Conservation (phyloP, 2,888 invertebrate species). For the Phengaris alcon region DNA sequence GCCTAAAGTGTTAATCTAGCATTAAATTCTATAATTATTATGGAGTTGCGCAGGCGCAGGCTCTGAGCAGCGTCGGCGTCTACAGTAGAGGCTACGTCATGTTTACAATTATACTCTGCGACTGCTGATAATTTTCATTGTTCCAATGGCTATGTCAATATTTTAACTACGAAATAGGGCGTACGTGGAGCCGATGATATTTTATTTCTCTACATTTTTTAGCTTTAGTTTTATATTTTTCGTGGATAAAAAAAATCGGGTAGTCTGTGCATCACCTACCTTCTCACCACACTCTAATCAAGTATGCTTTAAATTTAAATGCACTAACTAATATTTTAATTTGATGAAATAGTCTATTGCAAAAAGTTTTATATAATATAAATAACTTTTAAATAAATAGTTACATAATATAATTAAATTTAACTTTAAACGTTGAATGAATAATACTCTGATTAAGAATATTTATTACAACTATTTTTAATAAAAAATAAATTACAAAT, state of each 20-base stretch:
- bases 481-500: neutral
- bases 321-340: neutral
- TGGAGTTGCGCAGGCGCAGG: neutral
- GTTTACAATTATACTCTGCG: constrained; percentile 20
- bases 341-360: neutral
- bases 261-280: no score
- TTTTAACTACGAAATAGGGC: constrained; percentile 41
- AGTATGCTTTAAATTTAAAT: neutral
- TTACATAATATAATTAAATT: no score
- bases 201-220: neutral
- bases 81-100: constrained; percentile 20
- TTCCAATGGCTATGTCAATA: constrained; percentile 61
- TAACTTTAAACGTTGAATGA: no score
- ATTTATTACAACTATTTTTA: neutral
- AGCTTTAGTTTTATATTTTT: no score
- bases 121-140: constrained; percentile 47
- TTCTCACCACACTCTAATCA: neutral
- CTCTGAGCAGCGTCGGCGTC: neutral
- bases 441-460: neutral
- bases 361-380: neutral
- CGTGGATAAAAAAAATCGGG: no score
- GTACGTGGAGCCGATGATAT: constrained; percentile 45
- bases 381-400: neutral
- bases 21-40: neutral
- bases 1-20: no score